These are phyloP conservation scores for Orius laevigatus DNA, from an alignment of 1,140 invertebrate genomes.

Conservation along the genomic window DNA sequence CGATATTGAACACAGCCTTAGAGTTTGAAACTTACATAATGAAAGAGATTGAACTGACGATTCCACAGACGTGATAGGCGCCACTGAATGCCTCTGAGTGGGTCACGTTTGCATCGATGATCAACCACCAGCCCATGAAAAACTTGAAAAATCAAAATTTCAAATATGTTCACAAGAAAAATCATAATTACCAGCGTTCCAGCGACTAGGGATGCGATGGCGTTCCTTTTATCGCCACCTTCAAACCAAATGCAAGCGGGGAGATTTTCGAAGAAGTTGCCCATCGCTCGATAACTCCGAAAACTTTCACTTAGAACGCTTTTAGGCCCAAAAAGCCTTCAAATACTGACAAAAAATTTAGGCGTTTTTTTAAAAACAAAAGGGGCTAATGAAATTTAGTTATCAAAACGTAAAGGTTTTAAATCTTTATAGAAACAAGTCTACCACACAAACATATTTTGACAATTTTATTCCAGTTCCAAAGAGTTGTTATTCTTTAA, in stretches of 20 bases:
- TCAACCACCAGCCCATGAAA: conserved; percentile 93
- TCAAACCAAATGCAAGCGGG: conserved; percentile 42
- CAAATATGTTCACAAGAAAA: not conserved
- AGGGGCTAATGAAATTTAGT: too few species aligned
- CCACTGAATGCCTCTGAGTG: conserved; percentile 54
- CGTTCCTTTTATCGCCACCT: conserved; percentile 59
- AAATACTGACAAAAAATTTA: too few species aligned
- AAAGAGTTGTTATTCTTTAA: too few species aligned
- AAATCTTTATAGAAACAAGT: too few species aligned
- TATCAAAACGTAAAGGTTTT: too few species aligned
- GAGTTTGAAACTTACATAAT: conserved; percentile 52
- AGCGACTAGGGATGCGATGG: conserved; percentile 61
- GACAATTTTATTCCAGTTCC: too few species aligned
- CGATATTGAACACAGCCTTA: not conserved
- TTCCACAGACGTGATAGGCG: conserved; percentile 85
- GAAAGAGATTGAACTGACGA: conserved; percentile 83
- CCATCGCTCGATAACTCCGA: conserved; percentile 9
- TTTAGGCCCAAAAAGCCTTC: too few species aligned
- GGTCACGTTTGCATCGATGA: conserved; percentile 80
- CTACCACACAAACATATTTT: too few species aligned
- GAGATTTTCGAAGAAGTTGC: conserved; percentile 17
- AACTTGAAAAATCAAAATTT: conserved; percentile 47
- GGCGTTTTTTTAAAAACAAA: too few species aligned
- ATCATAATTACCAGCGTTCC: conserved; percentile 55
- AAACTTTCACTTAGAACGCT: not conserved